Conservation (phyloP, 2,797 vertebrate genomes). For the Macroramphosus scolopax region DNA sequence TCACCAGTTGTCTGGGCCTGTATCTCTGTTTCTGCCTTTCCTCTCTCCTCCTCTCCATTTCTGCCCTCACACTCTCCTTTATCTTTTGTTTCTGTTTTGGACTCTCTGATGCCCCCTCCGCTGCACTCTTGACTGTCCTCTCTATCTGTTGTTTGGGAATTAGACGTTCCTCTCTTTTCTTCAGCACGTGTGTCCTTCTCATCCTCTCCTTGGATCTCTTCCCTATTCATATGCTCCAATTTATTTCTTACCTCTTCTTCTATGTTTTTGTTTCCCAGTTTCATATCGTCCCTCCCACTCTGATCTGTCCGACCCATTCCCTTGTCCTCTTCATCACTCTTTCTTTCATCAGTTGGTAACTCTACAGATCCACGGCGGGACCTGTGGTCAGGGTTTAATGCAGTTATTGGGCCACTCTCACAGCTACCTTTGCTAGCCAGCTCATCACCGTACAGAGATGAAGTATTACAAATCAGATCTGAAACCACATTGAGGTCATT, state of each 20-base stretch:
- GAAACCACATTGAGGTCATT: constrained; percentile 35
- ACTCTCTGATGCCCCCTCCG: constrained; percentile 5
- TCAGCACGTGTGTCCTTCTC: constrained; percentile 35
- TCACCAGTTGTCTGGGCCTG: constrained; percentile 42
- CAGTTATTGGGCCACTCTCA: constrained; percentile 35
- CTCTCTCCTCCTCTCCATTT: constrained; percentile 48
- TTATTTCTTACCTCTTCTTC: constrained; percentile 31
- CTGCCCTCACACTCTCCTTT: constrained; percentile 28
- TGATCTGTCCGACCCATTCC: constrained; percentile 38
- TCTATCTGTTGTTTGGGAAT: constrained; percentile 20
- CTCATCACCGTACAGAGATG: constrained; percentile 20
- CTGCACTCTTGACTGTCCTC: constrained; percentile 9
- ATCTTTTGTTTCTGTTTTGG: constrained; percentile 35
- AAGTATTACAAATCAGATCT: constrained; percentile 43
- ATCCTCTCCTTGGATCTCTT: constrained; percentile 9
- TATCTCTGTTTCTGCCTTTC: constrained; percentile 51
- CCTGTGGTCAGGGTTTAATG: constrained; percentile 42
- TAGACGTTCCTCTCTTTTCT: constrained; percentile 5
- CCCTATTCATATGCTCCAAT: constrained; percentile 2
- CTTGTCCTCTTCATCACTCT: constrained; percentile 44
- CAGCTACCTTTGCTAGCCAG: constrained; percentile 35
- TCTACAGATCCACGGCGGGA: constrained; percentile 31
- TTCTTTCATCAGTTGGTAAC: constrained; percentile 5
- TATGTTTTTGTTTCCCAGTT: constrained; percentile 38
- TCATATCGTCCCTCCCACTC: constrained; percentile 30